phyloP scores from a whole-genome alignment of 2,113 vertebrate genomes.

The Jacana jacana region DNA sequence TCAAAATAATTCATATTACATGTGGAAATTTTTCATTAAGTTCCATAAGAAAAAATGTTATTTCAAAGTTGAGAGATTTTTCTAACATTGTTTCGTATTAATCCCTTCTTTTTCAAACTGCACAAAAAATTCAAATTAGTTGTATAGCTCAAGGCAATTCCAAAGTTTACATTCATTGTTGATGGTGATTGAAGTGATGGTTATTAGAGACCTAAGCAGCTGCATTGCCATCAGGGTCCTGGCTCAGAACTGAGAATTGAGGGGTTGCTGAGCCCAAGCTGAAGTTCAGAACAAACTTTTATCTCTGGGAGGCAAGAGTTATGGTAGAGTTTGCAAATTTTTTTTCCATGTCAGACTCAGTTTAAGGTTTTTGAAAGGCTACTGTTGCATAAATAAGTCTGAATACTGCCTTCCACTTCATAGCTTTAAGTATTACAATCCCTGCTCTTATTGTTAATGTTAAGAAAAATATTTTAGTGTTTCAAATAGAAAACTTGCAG shows the following conservation, averaged over 20 bases:
- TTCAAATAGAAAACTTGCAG: background rate
- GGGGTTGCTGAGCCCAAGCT: background rate
- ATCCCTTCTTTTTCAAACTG: background rate
- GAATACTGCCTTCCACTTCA: background rate
- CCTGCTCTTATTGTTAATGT: background rate
- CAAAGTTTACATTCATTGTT: background rate
- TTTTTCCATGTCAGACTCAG: background rate
- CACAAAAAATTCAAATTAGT: background rate
- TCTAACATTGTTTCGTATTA: background rate
- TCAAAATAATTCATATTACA: constrained; percentile 27
- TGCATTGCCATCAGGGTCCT: constrained; percentile 26
- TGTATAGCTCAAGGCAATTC: constrained; percentile 4
- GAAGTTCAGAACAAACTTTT: constrained; percentile 23
- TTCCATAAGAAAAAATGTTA: background rate
- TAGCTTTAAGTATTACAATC: background rate
- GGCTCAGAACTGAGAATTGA: background rate
- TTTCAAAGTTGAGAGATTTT: background rate
- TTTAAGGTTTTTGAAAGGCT: background rate
- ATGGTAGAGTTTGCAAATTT: background rate
- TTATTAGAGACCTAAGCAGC: constrained; percentile 36
- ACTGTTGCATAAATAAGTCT: background rate
- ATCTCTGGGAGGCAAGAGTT: background rate
- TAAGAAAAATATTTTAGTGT: background rate
- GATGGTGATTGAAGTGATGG: constrained; percentile 23
- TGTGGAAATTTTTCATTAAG: background rate